Percentiles rank a stretch among this genome's conserved stretches.
These are phyloP conservation scores for Geotrypetes seraphini DNA, from an alignment of 2,797 vertebrate genomes.

Conservation along the genomic window DNA sequence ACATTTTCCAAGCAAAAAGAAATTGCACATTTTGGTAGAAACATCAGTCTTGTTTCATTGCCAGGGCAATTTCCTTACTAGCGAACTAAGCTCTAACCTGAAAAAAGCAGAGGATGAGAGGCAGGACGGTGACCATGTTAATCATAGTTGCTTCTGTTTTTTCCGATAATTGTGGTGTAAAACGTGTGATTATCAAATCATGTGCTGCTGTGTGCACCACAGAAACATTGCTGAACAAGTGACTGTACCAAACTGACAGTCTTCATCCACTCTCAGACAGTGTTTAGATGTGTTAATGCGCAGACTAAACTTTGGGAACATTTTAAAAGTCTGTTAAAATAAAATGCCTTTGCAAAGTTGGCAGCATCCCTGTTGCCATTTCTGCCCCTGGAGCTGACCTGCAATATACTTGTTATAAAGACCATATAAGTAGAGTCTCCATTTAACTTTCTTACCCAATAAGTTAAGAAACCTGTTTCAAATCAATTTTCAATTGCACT, in stretches of 20 bases:
- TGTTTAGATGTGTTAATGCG: conserved; percentile 13
- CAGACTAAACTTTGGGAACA: conserved; percentile 16
- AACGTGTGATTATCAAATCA: background rate
- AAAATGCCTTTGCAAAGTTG: background rate
- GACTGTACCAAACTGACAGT: conserved; percentile 1
- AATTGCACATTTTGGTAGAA: no score
- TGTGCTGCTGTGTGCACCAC: background rate
- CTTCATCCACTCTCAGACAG: conserved; percentile 6
- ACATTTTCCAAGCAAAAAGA: no score
- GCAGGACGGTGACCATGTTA: no score
- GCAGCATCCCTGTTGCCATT: conserved; percentile 11
- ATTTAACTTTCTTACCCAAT: no score
- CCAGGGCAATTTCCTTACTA: no score
- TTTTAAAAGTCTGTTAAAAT: conserved; percentile 13
- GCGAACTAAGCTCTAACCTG: no score
- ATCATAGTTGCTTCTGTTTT: no score
- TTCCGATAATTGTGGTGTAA: conserved; percentile 6
- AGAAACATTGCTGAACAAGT: conserved; percentile 9
- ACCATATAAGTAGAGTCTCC: background rate
- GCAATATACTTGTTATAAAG: background rate
- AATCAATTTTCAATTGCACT: no score
- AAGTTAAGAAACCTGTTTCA: no score
- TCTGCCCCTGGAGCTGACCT: conserved; percentile 3
- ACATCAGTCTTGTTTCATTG: no score
- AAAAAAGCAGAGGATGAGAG: no score